These are phyloP conservation scores for Gymnocephalus cernua DNA, from an alignment of 2,113 vertebrate genomes.

Conservation along the genomic window DNA sequence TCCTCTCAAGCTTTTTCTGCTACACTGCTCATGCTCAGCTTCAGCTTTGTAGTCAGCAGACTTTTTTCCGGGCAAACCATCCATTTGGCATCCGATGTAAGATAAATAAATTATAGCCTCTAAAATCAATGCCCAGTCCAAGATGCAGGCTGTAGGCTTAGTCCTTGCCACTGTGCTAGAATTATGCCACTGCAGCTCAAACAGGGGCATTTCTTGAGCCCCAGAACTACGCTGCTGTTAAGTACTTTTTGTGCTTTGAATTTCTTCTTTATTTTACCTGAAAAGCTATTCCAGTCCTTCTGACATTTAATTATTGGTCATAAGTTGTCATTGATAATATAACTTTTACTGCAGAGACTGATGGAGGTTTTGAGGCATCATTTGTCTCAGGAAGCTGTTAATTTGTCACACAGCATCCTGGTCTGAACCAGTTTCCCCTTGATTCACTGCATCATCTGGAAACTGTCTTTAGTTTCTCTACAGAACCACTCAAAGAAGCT, in stretches of 20 bases:
- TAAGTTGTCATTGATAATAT: constrained; percentile 38
- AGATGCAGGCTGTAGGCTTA: constrained; percentile 56
- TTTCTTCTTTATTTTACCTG: neutral
- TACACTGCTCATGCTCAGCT: constrained; percentile 28
- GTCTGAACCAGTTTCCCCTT: constrained; percentile 13
- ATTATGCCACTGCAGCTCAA: constrained; percentile 16
- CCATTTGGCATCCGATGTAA: constrained; percentile 70
- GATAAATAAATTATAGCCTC: constrained; percentile 68
- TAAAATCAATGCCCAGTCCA: constrained; percentile 70
- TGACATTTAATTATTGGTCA: constrained; percentile 52
- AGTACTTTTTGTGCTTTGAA: neutral
- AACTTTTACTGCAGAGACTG: constrained; percentile 41
- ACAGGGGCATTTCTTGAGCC: constrained; percentile 7
- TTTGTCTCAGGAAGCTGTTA: constrained; percentile 42
- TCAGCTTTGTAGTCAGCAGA: constrained; percentile 68
- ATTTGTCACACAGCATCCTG: constrained; percentile 33
- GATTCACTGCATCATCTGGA: constrained; percentile 18
- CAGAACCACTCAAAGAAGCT: constrained; percentile 51
- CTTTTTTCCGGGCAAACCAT: constrained; percentile 55
- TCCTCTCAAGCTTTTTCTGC: constrained; percentile 25
- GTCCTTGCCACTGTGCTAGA: constrained; percentile 43
- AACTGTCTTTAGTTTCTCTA: constrained; percentile 39
- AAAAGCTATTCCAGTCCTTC: constrained; percentile 28
- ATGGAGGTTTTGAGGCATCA: constrained; percentile 37
- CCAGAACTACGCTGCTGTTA: neutral